phyloP scores from a whole-genome alignment of 2,797 vertebrate species.

The Coluber constrictor region DNA sequence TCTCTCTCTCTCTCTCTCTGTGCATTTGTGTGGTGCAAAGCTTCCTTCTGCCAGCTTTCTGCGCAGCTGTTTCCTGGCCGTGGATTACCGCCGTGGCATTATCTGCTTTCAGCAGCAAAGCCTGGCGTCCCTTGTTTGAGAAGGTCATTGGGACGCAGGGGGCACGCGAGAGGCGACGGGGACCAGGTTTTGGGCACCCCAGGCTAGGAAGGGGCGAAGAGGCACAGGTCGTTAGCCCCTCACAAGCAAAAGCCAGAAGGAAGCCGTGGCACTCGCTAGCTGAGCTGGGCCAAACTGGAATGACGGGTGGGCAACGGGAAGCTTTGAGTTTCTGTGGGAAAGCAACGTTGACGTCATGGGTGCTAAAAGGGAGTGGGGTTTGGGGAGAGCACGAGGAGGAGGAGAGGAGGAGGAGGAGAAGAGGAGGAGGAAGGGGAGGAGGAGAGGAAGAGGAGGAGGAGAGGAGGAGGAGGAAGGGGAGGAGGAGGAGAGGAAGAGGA shows the following conservation, averaged over 20 bases:
- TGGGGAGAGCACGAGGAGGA: not conserved
- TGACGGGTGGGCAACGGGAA: not conserved
- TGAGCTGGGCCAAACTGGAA: not conserved
- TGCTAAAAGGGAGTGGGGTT: not conserved
- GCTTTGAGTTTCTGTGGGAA: not conserved
- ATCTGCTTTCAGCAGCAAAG: constrained; percentile 74
- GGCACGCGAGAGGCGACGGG: constrained; percentile 3
- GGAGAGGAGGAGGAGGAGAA: no score
- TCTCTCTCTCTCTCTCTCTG: not conserved
- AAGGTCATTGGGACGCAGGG: constrained; percentile 72
- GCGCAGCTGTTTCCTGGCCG: constrained; percentile 74
- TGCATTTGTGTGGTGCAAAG: constrained; percentile 61
- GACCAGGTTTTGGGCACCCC: fast-evolving
- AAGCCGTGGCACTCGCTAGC: fast-evolving
- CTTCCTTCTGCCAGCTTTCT: constrained; percentile 69
- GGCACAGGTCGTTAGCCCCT: not conserved
- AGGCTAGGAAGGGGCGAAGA: fast-evolving
- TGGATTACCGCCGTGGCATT: constrained; percentile 79
- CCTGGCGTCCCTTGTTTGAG: constrained; percentile 74
- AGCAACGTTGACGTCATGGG: not conserved
- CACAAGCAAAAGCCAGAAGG: not conserved
- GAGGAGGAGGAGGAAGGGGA: no score
- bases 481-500: no score
- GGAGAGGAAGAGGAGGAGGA: no score
- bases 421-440: no score